Base-by-base conservation (phyloP, 30 jellyfish, hydroid and myxozoan species). In the Aurelia sp. region DNA sequence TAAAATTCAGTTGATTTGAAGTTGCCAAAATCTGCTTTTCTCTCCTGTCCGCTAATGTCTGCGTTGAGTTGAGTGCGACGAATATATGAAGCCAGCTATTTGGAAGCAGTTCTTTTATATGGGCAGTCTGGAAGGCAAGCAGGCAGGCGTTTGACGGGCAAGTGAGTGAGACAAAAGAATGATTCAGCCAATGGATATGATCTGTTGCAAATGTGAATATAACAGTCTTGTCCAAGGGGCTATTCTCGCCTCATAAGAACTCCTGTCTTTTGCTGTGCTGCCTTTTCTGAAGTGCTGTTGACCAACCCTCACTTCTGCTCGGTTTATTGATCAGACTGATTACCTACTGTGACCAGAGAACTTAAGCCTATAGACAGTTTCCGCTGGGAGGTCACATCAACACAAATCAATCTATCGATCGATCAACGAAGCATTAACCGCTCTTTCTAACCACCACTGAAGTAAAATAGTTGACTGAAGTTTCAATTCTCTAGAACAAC, bases 381-480 rank as follows among this genome's bases (percentile, higher is more conserved):
- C 96, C 96, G 96, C 91, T 88, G 96, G 84, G 96, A 86, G 96
- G 96, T 88, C 96, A 81, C 31, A 88, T 88, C 96, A 88, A 88
- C 91, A 74, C 84, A 68, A 63, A 72, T 88, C 96, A 88, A 77
- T 88, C 96, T 78, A 63, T 85, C 55, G 55, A 44, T 44, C 55
- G 8, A 44, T 44, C 55, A 44, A 44, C 15, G 16, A 44, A 44
- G 55, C 55, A 8, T 13, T 44, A 7, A 44, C 55, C 55, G 15
- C 15, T 44, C 55, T 8, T 13, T 44, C 55, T 44, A 44, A 44
- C 55, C 55, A 44, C 55, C 4, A 44, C 55, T 8, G 50, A 38
- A 38, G 10, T 40, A 40, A 40, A 5, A 8, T 40, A 40, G 55
- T 44, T 44, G 13, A 44, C 55, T 44, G 55, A 7, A 44, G 16